These are phyloP conservation scores for Triplophysa bombifrons DNA, from an alignment of 2,797 vertebrate species.

Conservation along the genomic window DNA sequence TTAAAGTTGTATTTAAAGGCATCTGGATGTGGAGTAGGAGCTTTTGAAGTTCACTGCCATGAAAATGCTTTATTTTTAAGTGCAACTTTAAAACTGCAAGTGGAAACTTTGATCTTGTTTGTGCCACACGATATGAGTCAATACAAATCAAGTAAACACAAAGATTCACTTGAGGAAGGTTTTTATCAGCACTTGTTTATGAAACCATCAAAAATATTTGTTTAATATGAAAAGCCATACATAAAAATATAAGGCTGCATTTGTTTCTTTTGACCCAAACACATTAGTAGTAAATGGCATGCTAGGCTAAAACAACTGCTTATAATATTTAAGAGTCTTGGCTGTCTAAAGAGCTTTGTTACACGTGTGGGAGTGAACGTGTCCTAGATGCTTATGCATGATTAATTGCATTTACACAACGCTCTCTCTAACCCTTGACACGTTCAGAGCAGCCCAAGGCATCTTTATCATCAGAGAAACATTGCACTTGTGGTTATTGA, in stretches of 20 bases:
- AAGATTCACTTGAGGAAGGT: neutral
- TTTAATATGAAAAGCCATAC: neutral
- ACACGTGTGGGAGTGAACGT: conserved; percentile 21
- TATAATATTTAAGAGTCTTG: neutral
- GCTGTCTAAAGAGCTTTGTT: neutral
- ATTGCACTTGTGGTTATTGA: conserved; percentile 8
- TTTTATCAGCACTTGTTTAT: conserved; percentile 19
- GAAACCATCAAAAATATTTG: neutral
- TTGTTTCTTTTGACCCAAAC: neutral
- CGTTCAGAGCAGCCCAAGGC: conserved; percentile 1
- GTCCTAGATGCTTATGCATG: conserved; percentile 34
- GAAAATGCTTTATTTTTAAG: neutral
- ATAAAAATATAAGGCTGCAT: neutral
- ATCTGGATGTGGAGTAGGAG: neutral
- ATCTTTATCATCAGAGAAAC: conserved; percentile 17
- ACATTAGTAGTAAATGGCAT: neutral
- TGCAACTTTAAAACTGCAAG: neutral
- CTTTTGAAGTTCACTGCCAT: neutral
- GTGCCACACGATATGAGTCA: neutral
- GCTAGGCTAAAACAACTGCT: neutral
- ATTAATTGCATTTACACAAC: conserved; percentile 25
- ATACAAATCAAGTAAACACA: neutral
- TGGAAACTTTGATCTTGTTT: conserved; percentile 7
- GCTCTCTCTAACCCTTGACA: conserved; percentile 29
- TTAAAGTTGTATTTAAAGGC: conserved; percentile 7